Evolutionary conservation across 2,888 invertebrate genomes (phyloP), one percentile per base, ranked within the genome.

Genomic region (Patella depressa): DNA sequence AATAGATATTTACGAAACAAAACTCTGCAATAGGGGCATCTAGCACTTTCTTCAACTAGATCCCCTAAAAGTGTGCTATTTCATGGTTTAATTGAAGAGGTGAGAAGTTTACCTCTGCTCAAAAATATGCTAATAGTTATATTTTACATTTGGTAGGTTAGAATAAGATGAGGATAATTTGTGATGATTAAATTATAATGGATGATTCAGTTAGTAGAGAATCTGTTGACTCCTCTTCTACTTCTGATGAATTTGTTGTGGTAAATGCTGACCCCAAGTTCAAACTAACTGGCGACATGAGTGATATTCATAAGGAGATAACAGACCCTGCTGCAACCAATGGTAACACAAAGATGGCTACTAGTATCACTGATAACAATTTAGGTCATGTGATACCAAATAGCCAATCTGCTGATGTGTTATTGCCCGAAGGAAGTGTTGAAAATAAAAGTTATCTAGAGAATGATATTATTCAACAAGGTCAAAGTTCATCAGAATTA

Each of bases 241-340:
- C 94, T 80, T 94, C 94, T 88, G 95, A 95, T 84, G 95, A 95
- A 89, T 95, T 94, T 91, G 95, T 95, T 90, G 93, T 95, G 85
- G 94, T 95, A 79, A 93, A 93, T 81, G 93, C 93, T 84, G 92
- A 90, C 82, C 94, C 94, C 53, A 93, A 93, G 83, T 88, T 94
- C 78, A 93, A 93, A 86, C 94, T 94, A 84, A 93, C 94, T 94
- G 94, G 94, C 71, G 94, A 94, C 90, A 92, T 94, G 73, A 93
- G 93, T 87, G 94, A 94, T 90, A 85, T 89, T 55, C 85, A 87
- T 77, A 85, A 84, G 74, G 89, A 88, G 80, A 84, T 88, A 53
- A 81, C 57, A 76, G 82, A 54, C 82, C 85, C 71, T 77, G 82
- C 72, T 74, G 77, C 71, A 53, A 75, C 19, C 79, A 77, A 15